These are phyloP conservation scores for Helicolenus hilgendorfi DNA, from an alignment of 2,797 vertebrate species.

Conservation along the genomic window DNA sequence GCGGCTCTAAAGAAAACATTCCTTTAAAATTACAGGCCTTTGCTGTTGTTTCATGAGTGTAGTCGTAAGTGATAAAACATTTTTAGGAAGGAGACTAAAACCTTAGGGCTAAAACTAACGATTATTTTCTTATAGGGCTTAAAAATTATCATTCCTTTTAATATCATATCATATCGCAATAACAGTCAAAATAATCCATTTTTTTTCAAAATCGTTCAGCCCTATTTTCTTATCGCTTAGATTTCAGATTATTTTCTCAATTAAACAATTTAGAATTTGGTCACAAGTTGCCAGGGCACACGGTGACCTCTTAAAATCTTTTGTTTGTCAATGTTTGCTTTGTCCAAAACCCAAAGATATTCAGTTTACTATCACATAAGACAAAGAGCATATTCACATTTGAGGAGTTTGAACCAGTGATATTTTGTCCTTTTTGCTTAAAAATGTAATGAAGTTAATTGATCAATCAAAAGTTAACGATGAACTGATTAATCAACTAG, in stretches of 20 bases:
- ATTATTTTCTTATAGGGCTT: background rate
- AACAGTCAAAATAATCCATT: too few relatives aligned
- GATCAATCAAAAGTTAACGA: background rate
- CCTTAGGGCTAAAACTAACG: background rate
- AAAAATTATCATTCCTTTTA: too few relatives aligned
- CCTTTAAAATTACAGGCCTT: background rate
- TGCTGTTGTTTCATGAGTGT: background rate
- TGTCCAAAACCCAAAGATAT: background rate
- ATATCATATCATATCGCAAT: too few relatives aligned
- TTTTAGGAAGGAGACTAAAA: background rate
- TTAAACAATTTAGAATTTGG: background rate
- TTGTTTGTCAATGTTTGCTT: background rate
- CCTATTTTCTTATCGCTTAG: background rate
- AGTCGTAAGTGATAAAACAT: background rate
- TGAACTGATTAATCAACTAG: background rate
- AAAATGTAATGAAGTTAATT: background rate
- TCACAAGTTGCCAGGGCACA: background rate
- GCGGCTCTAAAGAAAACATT: background rate
- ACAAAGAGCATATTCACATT: background rate
- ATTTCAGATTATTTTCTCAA: background rate
- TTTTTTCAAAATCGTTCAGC: too few relatives aligned
- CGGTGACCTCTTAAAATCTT: background rate
- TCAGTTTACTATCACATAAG: background rate
- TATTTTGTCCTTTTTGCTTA: background rate
- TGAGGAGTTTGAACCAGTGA: background rate